Evolutionary conservation across 2,888 invertebrate genomes (phyloP), one percentile per base, ranked within the genome.

Genomic region (Patella pellucida): DNA sequence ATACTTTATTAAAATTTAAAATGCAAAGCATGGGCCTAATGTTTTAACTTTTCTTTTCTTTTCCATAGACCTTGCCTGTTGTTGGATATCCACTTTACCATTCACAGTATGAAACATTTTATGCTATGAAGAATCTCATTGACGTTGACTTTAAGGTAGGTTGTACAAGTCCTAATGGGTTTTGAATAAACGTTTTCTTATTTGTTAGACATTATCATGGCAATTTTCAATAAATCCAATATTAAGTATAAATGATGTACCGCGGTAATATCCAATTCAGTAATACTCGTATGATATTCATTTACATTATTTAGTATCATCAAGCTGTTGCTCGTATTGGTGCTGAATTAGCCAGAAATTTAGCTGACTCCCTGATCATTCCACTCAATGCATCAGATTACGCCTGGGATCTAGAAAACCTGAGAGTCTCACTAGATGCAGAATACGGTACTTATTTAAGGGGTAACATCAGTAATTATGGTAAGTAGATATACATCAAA

Each of bases 21-120:
- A 31, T 31, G 31, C 31, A 31, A 31, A 31, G 31, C 31, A 31
- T n/a, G n/a, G n/a, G n/a, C n/a, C n/a, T 31, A 31, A 31, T 31
- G 31, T 5, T 31, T 4, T 31, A 31, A 31, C 31, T 9, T 41
- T 41, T 41, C 5, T 41, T 41, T 41, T 41, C 9, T 41, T 9
- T 9, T 7, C 9, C 41, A 41, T 41, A 41, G 41, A 41, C 7
- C 1, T 41, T 41, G 41, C 41, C 41, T 41, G 41, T 41, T 41
- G 41, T 41, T 9, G 83, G 87, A 0, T 91, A 92, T 75, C 91
- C 92, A 1, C 80, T 91, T 71, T 92, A 92, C 78, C 91, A 92
- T 78, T 89, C 92, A 0, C 87, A 86, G 19, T 92, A 91, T 78
- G 92, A 92, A 73, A 90, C 88, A 5, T 89, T 91, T 80, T 86